These are phyloP conservation scores for Drosophila busckii DNA, from an alignment of 1,140 invertebrate species.

Conservation along the genomic window DNA sequence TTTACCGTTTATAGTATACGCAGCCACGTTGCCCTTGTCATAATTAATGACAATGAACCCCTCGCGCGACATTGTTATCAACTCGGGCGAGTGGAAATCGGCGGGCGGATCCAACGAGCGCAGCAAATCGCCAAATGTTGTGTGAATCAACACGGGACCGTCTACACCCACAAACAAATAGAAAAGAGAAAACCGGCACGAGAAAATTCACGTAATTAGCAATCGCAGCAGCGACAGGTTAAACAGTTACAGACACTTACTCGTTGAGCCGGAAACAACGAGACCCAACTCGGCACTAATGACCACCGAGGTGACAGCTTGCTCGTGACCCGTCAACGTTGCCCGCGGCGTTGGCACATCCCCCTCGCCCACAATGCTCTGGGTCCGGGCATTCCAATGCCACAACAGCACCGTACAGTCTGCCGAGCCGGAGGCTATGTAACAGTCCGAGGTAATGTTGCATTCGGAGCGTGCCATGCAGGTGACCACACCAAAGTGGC, in stretches of 20 bases:
- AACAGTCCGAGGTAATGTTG: constrained; percentile 99
- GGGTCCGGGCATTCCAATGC: constrained; percentile 98
- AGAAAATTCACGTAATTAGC: background rate
- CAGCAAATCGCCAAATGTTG: constrained; percentile 98
- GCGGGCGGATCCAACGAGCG: constrained; percentile 91
- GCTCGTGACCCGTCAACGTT: constrained; percentile 97
- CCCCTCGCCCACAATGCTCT: constrained; percentile 97
- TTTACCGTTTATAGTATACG: constrained; percentile 95
- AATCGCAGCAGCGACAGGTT: too few species aligned
- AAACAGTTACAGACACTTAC: constrained; percentile 78
- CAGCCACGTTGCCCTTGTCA: constrained; percentile 93
- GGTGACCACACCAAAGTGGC: constrained; percentile 99
- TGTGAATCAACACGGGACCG: constrained; percentile 97
- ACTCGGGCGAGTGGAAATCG: constrained; percentile 91
- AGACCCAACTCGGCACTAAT: constrained; percentile 98
- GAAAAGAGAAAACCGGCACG: background rate
- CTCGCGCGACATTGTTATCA: constrained; percentile 95
- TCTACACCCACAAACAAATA: constrained; percentile 80
- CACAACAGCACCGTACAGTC: constrained; percentile 98
- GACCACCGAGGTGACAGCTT: constrained; percentile 95
- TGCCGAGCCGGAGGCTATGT: constrained; percentile 97
- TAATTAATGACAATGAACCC: constrained; percentile 97
- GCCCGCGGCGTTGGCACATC: constrained; percentile 96
- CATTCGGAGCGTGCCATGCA: constrained; percentile 97
- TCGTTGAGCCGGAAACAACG: constrained; percentile 95